Conservation (phyloP, 2,797 vertebrate genomes). For the Sebastes aleutianus region DNA sequence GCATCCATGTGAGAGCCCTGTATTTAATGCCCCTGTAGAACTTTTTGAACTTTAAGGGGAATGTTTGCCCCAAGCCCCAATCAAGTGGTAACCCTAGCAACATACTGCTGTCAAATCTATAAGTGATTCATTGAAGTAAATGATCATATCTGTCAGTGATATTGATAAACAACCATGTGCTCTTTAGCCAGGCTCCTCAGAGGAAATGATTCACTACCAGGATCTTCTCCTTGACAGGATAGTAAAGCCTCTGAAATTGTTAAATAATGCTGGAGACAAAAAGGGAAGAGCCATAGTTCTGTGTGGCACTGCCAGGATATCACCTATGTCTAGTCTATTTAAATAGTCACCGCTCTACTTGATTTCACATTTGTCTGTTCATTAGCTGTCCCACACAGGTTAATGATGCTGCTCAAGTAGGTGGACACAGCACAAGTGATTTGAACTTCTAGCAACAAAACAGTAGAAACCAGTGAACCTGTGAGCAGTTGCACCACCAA, state of each 20-base stretch:
- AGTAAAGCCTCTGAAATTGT: neutral
- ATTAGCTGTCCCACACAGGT: neutral
- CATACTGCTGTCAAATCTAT: neutral
- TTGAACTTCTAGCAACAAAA: neutral
- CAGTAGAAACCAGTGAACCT: neutral
- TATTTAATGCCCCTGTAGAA: neutral
- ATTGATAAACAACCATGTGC: neutral
- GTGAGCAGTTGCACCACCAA: neutral
- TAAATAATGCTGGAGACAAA: neutral
- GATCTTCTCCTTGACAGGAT: neutral
- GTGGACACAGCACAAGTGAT: neutral
- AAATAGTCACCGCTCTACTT: neutral
- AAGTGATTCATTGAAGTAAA: neutral
- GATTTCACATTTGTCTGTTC: neutral
- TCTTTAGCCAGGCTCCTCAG: neutral
- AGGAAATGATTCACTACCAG: neutral
- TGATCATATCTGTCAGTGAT: neutral
- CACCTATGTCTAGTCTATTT: neutral
- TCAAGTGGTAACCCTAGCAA: neutral
- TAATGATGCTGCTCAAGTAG: neutral
- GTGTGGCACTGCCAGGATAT: neutral
- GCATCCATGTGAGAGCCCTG: neutral
- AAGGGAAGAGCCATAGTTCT: neutral
- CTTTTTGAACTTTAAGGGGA: neutral
- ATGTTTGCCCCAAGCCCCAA: neutral